These are phyloP conservation scores for Anableps anableps DNA, from an alignment of 2,797 vertebrate species.

Conservation along the genomic window DNA sequence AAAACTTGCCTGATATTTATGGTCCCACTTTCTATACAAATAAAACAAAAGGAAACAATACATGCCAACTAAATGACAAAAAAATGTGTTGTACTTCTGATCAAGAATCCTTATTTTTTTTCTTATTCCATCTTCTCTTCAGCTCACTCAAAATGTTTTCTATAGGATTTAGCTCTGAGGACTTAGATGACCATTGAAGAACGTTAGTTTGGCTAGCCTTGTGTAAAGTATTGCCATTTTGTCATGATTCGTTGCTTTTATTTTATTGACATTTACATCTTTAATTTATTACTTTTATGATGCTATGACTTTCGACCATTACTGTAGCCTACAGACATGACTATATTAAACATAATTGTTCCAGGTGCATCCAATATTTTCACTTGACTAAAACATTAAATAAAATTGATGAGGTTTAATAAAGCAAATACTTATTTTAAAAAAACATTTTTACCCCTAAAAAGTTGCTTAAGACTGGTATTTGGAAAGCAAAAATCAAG, in stretches of 20 bases:
- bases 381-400: too few species aligned
- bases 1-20: background rate
- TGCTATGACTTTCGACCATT: too few species aligned
- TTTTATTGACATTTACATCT: background rate
- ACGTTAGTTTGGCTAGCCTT: background rate
- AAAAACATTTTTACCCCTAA: too few species aligned
- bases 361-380: too few species aligned
- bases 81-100: background rate
- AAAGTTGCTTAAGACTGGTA: too few species aligned
- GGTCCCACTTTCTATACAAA: too few species aligned
- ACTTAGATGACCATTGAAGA: background rate
- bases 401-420: background rate
- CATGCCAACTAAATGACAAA: background rate
- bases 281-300: background rate
- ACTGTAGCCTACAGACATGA: too few species aligned
- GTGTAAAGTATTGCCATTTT: background rate
- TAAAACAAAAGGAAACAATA: background rate
- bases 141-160: background rate
- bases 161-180: background rate
- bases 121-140: background rate
- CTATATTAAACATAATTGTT: too few species aligned
- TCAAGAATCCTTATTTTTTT: background rate
- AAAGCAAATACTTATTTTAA: background rate
- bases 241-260: background rate
- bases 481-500: constrained; percentile 22